phyloP scores from a whole-genome alignment of 2,888 invertebrate genomes.

The Pachliopta kotzebuea region DNA sequence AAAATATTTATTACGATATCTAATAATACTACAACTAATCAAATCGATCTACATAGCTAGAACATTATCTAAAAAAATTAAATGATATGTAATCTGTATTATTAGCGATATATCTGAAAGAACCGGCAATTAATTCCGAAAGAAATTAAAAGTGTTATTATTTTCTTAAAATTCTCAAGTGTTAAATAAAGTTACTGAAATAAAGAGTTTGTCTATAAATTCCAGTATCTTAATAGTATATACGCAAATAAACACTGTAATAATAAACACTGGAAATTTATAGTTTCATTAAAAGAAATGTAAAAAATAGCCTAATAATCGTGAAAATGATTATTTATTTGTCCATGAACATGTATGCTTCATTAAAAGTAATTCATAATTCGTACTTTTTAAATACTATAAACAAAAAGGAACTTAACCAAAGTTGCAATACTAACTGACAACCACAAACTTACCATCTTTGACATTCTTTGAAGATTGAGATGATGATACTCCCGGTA shows the following conservation, averaged over 20 bases:
- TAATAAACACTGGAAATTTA: not conserved
- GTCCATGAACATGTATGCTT: not conserved
- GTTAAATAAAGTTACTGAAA: not conserved
- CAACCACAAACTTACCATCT: conserved; percentile 84
- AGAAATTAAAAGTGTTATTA: not conserved
- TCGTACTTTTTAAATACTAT: not conserved
- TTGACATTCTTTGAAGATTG: conserved; percentile 86
- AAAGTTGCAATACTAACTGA: conserved; percentile 37
- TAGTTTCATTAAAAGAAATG: no score
- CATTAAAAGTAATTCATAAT: not conserved
- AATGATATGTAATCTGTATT: no score
- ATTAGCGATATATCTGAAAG: no score
- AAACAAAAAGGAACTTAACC: conserved; percentile 21
- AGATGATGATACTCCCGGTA: conserved; percentile 86
- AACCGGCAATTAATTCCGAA: no score
- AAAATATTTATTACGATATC: no score
- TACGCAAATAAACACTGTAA: not conserved
- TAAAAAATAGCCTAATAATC: not conserved
- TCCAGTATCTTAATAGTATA: not conserved
- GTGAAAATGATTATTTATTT: not conserved
- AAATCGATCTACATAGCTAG: no score
- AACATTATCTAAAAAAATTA: no score
- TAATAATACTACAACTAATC: no score
- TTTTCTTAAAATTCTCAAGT: not conserved
- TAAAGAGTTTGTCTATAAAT: not conserved